Conservation (phyloP, 2,888 invertebrate species). For the Chrysolina americana region DNA sequence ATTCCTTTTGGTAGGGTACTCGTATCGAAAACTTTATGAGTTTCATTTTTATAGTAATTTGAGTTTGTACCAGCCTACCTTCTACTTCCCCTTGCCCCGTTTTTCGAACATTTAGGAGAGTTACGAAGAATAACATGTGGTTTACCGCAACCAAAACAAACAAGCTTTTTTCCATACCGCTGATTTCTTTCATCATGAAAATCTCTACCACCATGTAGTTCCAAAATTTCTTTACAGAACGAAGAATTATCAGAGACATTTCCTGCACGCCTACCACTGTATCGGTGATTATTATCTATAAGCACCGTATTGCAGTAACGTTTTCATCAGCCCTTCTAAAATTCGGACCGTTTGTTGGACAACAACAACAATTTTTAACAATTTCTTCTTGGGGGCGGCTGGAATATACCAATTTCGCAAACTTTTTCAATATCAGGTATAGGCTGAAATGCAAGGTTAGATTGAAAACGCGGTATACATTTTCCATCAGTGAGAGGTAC, state of each 20-base stretch:
- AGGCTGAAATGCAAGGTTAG: no score
- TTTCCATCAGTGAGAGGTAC: background rate
- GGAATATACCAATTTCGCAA: background rate
- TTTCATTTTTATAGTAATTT: background rate
- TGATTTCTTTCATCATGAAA: conserved; percentile 3
- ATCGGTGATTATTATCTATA: background rate
- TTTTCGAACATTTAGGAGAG: background rate
- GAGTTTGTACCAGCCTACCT: background rate
- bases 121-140: background rate
- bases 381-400: background rate
- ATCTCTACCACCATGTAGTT: background rate
- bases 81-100: background rate
- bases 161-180: background rate
- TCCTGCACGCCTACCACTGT: background rate
- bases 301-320: background rate
- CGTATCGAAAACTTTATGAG: background rate
- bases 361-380: background rate
- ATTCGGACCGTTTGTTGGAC: background rate
- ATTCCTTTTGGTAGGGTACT: background rate
- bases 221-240: background rate
- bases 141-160: background rate
- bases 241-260: background rate
- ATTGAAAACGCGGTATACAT: no score
- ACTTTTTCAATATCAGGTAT: no score
- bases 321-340: background rate